Base-by-base conservation (phyloP, 2,888 invertebrate species). In the Acleris literana region DNA sequence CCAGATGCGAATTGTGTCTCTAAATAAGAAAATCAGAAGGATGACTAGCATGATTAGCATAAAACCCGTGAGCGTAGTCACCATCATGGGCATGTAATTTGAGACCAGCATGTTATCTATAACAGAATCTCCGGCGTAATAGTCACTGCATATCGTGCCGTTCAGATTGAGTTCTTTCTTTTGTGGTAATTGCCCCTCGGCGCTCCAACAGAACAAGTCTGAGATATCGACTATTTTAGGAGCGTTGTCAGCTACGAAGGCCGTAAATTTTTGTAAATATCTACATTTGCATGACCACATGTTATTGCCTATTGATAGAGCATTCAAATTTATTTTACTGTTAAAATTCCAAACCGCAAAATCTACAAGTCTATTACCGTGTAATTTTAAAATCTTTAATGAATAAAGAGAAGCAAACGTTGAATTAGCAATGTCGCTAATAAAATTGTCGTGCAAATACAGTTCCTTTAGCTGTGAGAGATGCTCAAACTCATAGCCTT, bases 271-370 rank as follows among this genome's bases (percentile, higher is more conserved):
- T 82, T 97, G 96, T 74, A 98, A 93, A 88, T 97, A 97, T 85
- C 96, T 95, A 87, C 98, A 98, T 72, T 97, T 95, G 80, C 98
- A 98, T 4, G 96, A 96, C 98, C 98, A 98, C 74, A 95, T 95
- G 83, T 98, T 98, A 76, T 96, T 95, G n/a, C 96, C 96, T 70
- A 98, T 90, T 1, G 95, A 94, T 61, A 98, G 83, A 68, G 96
- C 95, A 68, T 94, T 94, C 67, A 97, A 88, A 71, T 95, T 93
- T 58, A 92, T 89, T 84, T 96, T 96, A 76, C 86, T 85, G 81
- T 76, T 90, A 72, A 97, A 92, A 79, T 95, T 95, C 95, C 96
- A 96, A 63, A 97, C 95, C 18, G 96, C 94, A 86, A 97, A 96
- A 60, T 95, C 94, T 18, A 95, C 94, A 78, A 98, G 89, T 69